These are phyloP conservation scores for Pyrrhia umbra DNA, from an alignment of 2,888 invertebrate genomes.

Conservation along the genomic window DNA sequence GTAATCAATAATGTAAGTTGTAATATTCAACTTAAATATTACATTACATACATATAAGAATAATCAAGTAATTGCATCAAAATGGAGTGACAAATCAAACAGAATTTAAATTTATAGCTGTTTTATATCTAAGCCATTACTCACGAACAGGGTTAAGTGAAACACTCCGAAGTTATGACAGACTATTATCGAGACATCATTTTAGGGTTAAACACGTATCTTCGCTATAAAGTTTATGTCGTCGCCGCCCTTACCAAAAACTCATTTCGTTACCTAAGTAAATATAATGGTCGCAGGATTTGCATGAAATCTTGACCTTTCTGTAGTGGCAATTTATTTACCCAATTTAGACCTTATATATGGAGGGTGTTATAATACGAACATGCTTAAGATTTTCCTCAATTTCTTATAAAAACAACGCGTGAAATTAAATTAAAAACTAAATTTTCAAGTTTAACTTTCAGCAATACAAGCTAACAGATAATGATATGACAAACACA, in stretches of 20 bases:
- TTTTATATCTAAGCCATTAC: slow-evolving; percentile 59
- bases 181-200: slow-evolving; percentile 70
- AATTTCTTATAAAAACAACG: too few relatives aligned
- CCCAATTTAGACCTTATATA: not conserved
- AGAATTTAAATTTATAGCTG: slow-evolving; percentile 50
- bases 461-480: too few relatives aligned
- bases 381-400: too few relatives aligned
- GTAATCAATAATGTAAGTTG: not conserved
- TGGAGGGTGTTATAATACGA: not conserved
- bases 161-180: slow-evolving; percentile 65
- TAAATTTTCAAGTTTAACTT: too few relatives aligned
- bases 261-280: slow-evolving; percentile 50
- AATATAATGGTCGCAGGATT: slow-evolving; percentile 35
- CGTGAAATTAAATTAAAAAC: too few relatives aligned
- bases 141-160: slow-evolving; percentile 60
- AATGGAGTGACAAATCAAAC: too few relatives aligned
- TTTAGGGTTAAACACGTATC: slow-evolving; percentile 67
- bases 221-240: slow-evolving; percentile 57
- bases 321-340: slow-evolving; percentile 18
- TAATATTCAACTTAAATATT: not conserved
- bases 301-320: slow-evolving; percentile 28
- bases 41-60: too few relatives aligned
- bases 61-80: too few relatives aligned
- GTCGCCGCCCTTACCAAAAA: slow-evolving; percentile 43
- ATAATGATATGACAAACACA: too few relatives aligned